Evolutionary conservation across 1,140 invertebrate genomes (phyloP).

Genomic region (Drosophila oshimai): DNA sequence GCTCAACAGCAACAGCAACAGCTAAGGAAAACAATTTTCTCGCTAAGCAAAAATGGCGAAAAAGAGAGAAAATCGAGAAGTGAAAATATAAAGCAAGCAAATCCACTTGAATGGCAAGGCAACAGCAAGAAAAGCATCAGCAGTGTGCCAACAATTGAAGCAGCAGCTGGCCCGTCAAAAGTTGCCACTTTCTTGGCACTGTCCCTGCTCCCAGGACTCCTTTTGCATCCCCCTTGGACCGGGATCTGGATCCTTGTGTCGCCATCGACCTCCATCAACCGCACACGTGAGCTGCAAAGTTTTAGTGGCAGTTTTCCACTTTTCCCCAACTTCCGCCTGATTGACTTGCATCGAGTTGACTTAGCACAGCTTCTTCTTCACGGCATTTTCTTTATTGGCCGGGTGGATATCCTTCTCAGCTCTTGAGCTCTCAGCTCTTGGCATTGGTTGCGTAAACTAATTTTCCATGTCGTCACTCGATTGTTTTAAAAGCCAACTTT

Average conservation of each 20-base stretch:
- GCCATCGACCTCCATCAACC: background rate
- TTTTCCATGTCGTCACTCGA: conserved; percentile 80
- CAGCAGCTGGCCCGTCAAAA: conserved; percentile 76
- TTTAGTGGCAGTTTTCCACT: conserved; percentile 48
- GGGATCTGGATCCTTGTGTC: background rate
- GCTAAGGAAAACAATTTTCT: conserved; percentile 71
- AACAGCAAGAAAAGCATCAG: conserved; percentile 5
- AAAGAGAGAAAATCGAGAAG: conserved; percentile 4
- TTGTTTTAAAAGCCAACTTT: conserved; percentile 77
- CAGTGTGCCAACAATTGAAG: conserved; percentile 73
- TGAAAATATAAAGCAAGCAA: conserved; percentile 62
- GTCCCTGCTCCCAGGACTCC: conserved; percentile 17
- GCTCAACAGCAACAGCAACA: conserved; percentile 26
- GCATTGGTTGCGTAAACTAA: conserved; percentile 76
- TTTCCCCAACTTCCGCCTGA: conserved; percentile 59
- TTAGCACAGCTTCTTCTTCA: conserved; percentile 60
- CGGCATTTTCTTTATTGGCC: conserved; percentile 35
- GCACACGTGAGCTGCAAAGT: conserved; percentile 69
- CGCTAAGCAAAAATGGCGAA: background rate
- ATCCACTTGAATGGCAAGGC: conserved; percentile 59
- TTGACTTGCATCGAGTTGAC: conserved; percentile 79
- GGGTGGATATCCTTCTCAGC: background rate
- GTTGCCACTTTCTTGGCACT: conserved; percentile 69
- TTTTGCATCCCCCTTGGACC: background rate
- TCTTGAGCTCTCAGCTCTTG: conserved; percentile 29